Percentiles rank a stretch among this genome's conserved stretches.
phyloP scores from a whole-genome alignment of 2,888 invertebrate species.

The Drosophila stalkeri region DNA sequence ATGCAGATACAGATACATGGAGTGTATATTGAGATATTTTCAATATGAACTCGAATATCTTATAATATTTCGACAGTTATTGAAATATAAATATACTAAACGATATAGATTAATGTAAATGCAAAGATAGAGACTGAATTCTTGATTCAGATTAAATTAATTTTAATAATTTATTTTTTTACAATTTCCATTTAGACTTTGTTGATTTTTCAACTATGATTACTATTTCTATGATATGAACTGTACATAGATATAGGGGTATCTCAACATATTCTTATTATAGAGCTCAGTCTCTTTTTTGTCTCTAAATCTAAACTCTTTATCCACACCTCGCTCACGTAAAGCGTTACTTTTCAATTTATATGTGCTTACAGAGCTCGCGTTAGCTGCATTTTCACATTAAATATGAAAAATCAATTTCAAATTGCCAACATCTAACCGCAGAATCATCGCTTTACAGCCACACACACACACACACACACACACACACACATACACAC shows the following conservation, averaged over 20 bases:
- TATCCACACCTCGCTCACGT: conserved; percentile 8
- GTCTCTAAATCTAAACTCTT: neutral
- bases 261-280: too few relatives aligned
- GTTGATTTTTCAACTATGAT: too few relatives aligned
- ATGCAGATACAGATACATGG: neutral
- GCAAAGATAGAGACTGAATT: too few relatives aligned
- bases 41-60: neutral
- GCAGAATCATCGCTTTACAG: conserved; percentile 39
- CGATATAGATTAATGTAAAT: too few relatives aligned
- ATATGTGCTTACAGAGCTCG: conserved; percentile 8
- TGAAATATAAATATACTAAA: too few relatives aligned
- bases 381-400: conserved; percentile 35
- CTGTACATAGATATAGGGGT: too few relatives aligned
- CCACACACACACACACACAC: conserved; percentile 13
- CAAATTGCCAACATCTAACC: conserved; percentile 52
- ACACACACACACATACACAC: conserved; percentile 14
- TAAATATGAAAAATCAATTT: conserved; percentile 75
- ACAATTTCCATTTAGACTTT: too few relatives aligned
- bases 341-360: conserved; percentile 36
- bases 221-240: too few relatives aligned
- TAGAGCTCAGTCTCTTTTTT: too few relatives aligned
- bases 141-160: too few relatives aligned
- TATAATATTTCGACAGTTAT: neutral
- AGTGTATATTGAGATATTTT: neutral
- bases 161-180: too few relatives aligned